Conservation (phyloP, 2,113 vertebrate species). For the Notarius quadriscutis region DNA sequence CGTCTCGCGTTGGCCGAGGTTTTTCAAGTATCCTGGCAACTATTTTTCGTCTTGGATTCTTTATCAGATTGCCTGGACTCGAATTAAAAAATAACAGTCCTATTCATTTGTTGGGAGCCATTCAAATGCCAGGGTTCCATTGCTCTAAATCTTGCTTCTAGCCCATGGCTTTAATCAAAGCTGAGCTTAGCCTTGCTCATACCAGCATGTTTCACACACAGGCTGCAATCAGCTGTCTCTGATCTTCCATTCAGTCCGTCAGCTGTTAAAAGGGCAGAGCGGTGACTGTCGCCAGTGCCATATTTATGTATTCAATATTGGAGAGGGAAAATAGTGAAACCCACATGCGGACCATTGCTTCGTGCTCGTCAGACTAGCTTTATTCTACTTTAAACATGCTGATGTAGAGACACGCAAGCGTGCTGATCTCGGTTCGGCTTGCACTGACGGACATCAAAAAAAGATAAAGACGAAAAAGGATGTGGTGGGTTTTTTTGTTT, state of each 20-base stretch:
- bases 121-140: conserved; percentile 41
- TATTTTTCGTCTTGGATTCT: conserved; percentile 56
- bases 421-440: background rate
- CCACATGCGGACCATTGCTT: background rate
- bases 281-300: conserved; percentile 3
- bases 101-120: conserved; percentile 31
- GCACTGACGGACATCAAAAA: background rate
- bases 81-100: conserved; percentile 38
- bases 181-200: conserved; percentile 41
- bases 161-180: conserved; percentile 55
- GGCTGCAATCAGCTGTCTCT: conserved; percentile 45
- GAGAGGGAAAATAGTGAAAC: conserved; percentile 7
- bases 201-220: conserved; percentile 50
- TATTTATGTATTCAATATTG: conserved; percentile 35
- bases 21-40: conserved; percentile 68
- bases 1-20: conserved; percentile 47
- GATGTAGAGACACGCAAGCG: background rate
- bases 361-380: background rate
- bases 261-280: conserved; percentile 40
- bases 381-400: conserved; percentile 4
- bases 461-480: background rate
- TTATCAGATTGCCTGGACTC: conserved; percentile 63
- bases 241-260: background rate
- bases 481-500: background rate
- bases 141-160: conserved; percentile 42